Conservation (phyloP, 2,113 vertebrate species). For the Pristiophorus japonicus region DNA sequence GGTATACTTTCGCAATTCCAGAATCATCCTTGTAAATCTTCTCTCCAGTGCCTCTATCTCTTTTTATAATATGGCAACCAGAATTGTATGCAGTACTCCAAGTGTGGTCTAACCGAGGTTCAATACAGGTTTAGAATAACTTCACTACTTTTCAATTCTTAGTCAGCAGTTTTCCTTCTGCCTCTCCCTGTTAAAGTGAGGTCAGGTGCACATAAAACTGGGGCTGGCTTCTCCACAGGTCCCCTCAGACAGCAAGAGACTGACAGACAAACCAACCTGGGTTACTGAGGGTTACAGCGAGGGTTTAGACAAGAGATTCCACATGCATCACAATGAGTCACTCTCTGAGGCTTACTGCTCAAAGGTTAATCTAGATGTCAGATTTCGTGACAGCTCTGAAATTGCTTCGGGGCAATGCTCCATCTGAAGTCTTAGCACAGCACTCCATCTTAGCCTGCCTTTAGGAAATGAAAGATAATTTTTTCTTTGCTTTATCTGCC, state of each 20-base stretch:
- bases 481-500: constrained; percentile 56
- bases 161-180: not conserved
- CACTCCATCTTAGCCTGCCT: constrained; percentile 63
- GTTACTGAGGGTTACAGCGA: constrained; percentile 44
- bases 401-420: constrained; percentile 61
- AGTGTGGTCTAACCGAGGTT: no score
- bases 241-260: not conserved
- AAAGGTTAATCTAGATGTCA: constrained; percentile 71
- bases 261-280: constrained; percentile 32
- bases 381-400: constrained; percentile 59
- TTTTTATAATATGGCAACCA: no score
- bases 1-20: no score
- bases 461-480: constrained; percentile 63
- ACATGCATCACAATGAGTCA: constrained; percentile 57
- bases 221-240: not conserved
- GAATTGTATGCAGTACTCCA: no score
- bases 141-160: no score
- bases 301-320: constrained; percentile 49
- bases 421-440: constrained; percentile 66
- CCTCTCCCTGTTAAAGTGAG: not conserved
- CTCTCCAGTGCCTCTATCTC: no score
- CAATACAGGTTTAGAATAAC: no score
- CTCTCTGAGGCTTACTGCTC: constrained; percentile 54
- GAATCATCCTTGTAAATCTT: no score
- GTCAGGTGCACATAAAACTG: not conserved